Evolutionary conservation across 35 echinoderm and acorn worm species (phyloP), one percentile per base, ranked within the genome.

Genomic region (Stichopus chloronotus): DNA sequence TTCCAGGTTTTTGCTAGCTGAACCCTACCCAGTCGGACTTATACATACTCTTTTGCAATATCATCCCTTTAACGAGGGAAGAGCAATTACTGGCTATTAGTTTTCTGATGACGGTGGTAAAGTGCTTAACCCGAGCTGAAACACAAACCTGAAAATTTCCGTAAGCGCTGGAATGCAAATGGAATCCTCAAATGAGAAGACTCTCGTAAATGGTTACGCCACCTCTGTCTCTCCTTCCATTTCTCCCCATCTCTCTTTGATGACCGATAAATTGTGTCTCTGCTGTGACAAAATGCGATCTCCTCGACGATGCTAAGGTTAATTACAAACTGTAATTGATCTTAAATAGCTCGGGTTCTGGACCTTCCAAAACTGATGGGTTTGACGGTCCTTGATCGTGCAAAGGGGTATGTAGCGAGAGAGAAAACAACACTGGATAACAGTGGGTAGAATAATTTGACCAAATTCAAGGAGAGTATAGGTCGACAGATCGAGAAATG

Each of bases 91-190:
- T 43, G 30, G 30, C 30, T 43, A 43, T 43, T 43, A 43, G 30
- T 43, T 43, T 43, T 43, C 30, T 43, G 30, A 43, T 43, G 30
- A 43, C 30, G 30, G 0, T 43, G 30, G 30, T 43, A 43, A 43
- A 43, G 30, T 43, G 30, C 30, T 65, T 19, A 11, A 11, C 19
- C 61, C 19, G 61, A 65, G 4, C 9, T 56, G 14, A 19, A 83
- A 83, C 80, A 55, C 55, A 83, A 83, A 83, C 52, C 80, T 55
- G 80, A 83, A 83, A 83, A 55, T 53, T 83, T 52, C 55, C 80
- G 55, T 83, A 83, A 83, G 43, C n/a, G 55, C 25, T 53, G 80
- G 80, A 83, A 83, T 83, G 80, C 80, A 56, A 83, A 53, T 83
- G 80, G 80, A 83, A 83, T 83, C 55, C 19, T 55, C 13, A 43